phyloP scores from a whole-genome alignment of 1,140 invertebrate species.

The Idris sp. region DNA sequence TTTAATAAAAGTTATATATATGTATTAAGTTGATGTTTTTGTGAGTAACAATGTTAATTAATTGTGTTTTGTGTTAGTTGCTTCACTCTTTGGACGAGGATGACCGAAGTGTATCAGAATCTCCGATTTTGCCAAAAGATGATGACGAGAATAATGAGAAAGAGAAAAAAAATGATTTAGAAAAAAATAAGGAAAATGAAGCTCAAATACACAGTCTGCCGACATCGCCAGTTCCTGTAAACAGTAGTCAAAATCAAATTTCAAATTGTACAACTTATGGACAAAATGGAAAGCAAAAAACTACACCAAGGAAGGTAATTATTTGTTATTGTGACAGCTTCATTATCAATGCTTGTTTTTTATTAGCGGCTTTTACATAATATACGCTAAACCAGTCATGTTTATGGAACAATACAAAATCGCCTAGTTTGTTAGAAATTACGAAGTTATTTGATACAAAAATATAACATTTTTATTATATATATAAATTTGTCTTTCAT shows the following conservation, averaged over 20 bases:
- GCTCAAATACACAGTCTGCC: constrained; percentile 65
- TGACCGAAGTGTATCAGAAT: constrained; percentile 77
- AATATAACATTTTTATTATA: too few relatives aligned
- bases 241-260: constrained; percentile 72
- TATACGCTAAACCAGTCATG: too few relatives aligned
- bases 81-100: constrained; percentile 84
- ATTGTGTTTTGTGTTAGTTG: constrained; percentile 67
- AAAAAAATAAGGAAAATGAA: constrained; percentile 28
- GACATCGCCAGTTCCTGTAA: constrained; percentile 71
- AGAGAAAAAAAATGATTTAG: constrained; percentile 42
- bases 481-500: too few relatives aligned
- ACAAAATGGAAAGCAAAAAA: constrained; percentile 73
- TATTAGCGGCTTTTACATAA: constrained; percentile 6
- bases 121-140: constrained; percentile 71
- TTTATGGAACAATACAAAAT: too few relatives aligned
- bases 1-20: too few relatives aligned
- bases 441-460: too few relatives aligned
- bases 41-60: background rate
- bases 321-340: constrained; percentile 7
- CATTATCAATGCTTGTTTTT: constrained; percentile 26
- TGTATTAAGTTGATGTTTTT: too few relatives aligned
- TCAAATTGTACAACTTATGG: constrained; percentile 69
- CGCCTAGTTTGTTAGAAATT: too few relatives aligned
- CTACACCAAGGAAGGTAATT: constrained; percentile 70
- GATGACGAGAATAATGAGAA: constrained; percentile 49